Evolutionary conservation across 2,888 invertebrate species (phyloP), one percentile per base, ranked within the genome.

Genomic region (Cantharis nigra): DNA sequence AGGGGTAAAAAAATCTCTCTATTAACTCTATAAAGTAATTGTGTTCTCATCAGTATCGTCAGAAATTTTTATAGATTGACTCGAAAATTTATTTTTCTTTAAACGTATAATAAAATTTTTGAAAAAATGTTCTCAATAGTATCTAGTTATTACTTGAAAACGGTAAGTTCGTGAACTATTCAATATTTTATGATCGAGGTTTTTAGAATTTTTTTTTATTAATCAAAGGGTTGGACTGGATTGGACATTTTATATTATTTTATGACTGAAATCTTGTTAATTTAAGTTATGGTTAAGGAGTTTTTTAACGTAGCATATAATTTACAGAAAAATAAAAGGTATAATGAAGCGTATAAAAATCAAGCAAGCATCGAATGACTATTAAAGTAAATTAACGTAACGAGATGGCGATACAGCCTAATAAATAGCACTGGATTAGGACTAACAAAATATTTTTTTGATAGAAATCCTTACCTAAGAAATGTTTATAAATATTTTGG

Each of bases 401-500:
- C n/a, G 49, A 49, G 49, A n/a, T 49, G 49, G n/a, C 49, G n/a
- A 49, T 49, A n/a, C 7, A 33, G 49, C n/a, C n/a, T n/a, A n/a
- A 13, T 49, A 49, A 49, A 49, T 33, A 49, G n/a, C n/a, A n/a
- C 7, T 5, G 7, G n/a, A 5, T 33, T 13, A 5, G 4, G 49
- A 4, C 13, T n/a, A 49, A n/a, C n/a, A 33, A 33, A 33, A 33
- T 33, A 33, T 3, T 4, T 13, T 11, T 13, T 33, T 33, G 3
- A 4, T 33, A 9, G 0, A 4, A n/a, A n/a, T 7, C 7, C 49
- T 23, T 5, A 26, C 26, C 26, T 13, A n/a, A n/a, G n/a, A n/a
- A 13, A 49, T 49, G 4, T 49, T 49, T 49, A 7, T 7, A n/a
- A 49, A 49, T 78, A 81, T 80, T 80, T 79, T 80, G 79, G 69